Conservation (phyloP, 1,140 invertebrate genomes). For the Trachelipus rathkii region DNA sequence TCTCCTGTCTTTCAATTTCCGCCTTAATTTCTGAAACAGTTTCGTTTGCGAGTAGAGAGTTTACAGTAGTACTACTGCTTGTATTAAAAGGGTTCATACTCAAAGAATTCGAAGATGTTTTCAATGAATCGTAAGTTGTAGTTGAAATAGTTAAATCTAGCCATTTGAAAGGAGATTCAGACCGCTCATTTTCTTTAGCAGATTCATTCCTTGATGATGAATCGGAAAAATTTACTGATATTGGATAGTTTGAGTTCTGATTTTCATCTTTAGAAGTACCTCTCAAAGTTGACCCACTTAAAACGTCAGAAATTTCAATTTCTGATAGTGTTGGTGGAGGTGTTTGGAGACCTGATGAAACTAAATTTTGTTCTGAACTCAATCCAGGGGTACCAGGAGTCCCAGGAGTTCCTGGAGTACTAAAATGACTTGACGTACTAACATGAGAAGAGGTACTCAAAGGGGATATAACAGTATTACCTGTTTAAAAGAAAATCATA, state of each 20-base stretch:
- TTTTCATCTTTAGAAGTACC: background rate
- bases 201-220: background rate
- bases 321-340: background rate
- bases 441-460: background rate
- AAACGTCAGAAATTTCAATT: conserved; percentile 4
- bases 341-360: background rate
- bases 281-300: background rate
- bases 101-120: too few relatives aligned
- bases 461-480: background rate
- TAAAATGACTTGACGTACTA: background rate
- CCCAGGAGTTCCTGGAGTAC: conserved; percentile 3
- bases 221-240: background rate
- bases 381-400: background rate
- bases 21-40: background rate
- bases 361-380: background rate
- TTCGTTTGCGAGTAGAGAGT: too few relatives aligned
- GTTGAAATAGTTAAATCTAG: background rate
- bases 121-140: background rate
- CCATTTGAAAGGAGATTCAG: background rate
- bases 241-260: background rate
- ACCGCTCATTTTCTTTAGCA: background rate
- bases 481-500: conserved; percentile 5
- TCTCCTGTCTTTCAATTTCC: background rate
- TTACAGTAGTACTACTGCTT: too few relatives aligned
- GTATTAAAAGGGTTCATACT: too few relatives aligned